Evolutionary conservation across 2,888 invertebrate genomes (phyloP), one percentile per base, ranked within the genome.

Genomic region (Vesta saturnalis): DNA sequence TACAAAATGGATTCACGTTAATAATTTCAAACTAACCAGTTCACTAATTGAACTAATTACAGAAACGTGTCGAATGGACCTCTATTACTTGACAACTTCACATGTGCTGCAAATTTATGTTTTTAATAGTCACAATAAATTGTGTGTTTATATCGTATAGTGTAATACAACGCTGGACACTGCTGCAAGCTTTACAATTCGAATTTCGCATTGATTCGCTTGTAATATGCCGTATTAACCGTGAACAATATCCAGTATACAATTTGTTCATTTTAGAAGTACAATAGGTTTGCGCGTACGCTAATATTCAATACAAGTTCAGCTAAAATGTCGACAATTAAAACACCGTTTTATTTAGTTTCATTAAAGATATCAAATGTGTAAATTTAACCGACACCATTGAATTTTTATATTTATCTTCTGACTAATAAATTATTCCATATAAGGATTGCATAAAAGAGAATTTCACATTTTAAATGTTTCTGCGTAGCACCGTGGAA

Each of bases 21-120:
- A 73, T 73, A 74, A 72, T 75, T 72, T 66, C 59, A 64, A 73
- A 77, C 72, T 81, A 81, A 78, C 80, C 81, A 78, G 77, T 80
- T 80, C 81, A 78, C 82, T 83, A 83, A 83, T 83, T 83, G 82
- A 77, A 79, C 81, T 82, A 83, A 82, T 83, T 83, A 83, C 78
- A 79, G 82, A 81, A 82, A 83, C 82, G 82, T 83, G 83, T 82
- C 82, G 81, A 80, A 77, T 76, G 76, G 78, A 77, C 78, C 80
- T 77, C 78, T 77, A 80, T 81, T 77, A 80, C 80, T 83, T 82
- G 82, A 81, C 82, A 82, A 80, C 78, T 80, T 81, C 82, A 81
- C 82, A 82, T 82, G 80, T 81, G 82, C 80, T 77, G 73, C 77
- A 77, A 82, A 82, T 83, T 83, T 83, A 83, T 81, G 83, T 81